These are phyloP conservation scores for Cabera pusaria DNA, from an alignment of 2,888 invertebrate genomes.

Conservation along the genomic window DNA sequence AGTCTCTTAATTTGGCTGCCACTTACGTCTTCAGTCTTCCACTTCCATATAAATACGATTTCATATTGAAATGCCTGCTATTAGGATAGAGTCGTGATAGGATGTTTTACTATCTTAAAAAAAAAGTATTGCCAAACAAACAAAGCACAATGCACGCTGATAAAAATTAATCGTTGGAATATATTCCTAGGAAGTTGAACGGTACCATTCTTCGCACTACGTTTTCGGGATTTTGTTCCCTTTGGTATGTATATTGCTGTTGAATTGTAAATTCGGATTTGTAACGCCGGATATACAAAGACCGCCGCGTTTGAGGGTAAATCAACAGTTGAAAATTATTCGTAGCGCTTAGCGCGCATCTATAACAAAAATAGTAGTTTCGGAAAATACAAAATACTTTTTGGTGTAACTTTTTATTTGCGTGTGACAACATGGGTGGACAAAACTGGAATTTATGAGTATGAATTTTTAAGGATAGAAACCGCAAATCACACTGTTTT, in stretches of 20 bases:
- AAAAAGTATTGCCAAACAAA: too few species aligned
- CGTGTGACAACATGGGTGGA: slow-evolving; percentile 5
- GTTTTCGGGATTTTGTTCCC: slow-evolving; percentile 15
- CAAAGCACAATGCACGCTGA: too few species aligned
- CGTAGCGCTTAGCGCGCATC: slow-evolving; percentile 25
- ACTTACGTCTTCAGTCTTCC: too few species aligned
- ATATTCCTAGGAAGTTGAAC: slow-evolving; percentile 4
- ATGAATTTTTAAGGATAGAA: slow-evolving; percentile 3
- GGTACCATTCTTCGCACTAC: slow-evolving; percentile 9
- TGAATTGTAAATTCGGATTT: slow-evolving; percentile 33
- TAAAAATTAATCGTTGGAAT: too few species aligned
- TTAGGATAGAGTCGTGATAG: too few species aligned
- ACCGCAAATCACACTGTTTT: too few species aligned
- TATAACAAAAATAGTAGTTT: slow-evolving; percentile 10
- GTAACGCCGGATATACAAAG: slow-evolving; percentile 23
- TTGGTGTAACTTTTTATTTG: slow-evolving; percentile 14
- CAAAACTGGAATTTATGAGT: slow-evolving; percentile 11
- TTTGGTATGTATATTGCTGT: slow-evolving; percentile 26
- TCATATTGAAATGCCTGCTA: slow-evolving; percentile 12
- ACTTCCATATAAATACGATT: too few species aligned
- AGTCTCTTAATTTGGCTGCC: too few species aligned
- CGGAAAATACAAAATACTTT: slow-evolving; percentile 9
- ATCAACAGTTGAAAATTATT: slow-evolving; percentile 29
- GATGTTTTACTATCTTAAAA: too few species aligned
- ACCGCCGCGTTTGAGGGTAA: slow-evolving; percentile 25